phyloP scores from a whole-genome alignment of 2,113 vertebrate genomes.

The Lepus americanus region DNA sequence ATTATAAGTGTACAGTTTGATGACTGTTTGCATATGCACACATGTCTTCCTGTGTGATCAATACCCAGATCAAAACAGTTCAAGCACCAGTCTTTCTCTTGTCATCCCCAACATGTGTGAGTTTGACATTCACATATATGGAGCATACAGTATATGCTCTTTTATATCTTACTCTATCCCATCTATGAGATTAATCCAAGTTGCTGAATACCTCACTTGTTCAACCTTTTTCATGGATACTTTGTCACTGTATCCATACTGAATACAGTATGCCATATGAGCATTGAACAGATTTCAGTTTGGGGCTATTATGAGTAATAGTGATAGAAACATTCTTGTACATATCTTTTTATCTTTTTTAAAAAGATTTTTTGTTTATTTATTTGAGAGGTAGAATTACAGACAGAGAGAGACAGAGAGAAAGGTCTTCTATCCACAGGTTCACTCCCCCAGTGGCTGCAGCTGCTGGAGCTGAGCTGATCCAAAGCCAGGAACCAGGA shows the following conservation, averaged over 20 bases:
- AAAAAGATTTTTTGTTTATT: no score
- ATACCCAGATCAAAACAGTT: not conserved
- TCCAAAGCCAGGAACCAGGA: no score
- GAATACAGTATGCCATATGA: not conserved
- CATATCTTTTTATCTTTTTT: not conserved
- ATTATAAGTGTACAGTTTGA: not conserved
- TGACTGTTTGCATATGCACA: not conserved
- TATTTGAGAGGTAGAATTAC: no score
- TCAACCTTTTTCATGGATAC: not conserved
- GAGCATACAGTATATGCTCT: not conserved
- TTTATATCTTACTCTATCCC: not conserved
- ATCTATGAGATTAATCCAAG: not conserved
- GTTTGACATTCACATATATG: conserved; percentile 16
- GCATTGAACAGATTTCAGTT: not conserved
- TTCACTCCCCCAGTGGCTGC: no score
- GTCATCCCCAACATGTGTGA: fast-evolving
- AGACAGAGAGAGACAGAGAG: no score
- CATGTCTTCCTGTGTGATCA: not conserved
- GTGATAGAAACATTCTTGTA: not conserved
- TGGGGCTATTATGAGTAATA: not conserved
- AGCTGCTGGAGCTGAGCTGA: no score
- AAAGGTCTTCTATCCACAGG: no score
- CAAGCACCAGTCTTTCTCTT: not conserved
- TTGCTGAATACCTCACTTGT: not conserved
- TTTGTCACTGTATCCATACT: not conserved